A percentile compares a stretch with the other conserved stretches of the same genome.
These are phyloP conservation scores for Zaprionus bogoriensis DNA, from an alignment of 2,888 invertebrate genomes.

Conservation along the genomic window DNA sequence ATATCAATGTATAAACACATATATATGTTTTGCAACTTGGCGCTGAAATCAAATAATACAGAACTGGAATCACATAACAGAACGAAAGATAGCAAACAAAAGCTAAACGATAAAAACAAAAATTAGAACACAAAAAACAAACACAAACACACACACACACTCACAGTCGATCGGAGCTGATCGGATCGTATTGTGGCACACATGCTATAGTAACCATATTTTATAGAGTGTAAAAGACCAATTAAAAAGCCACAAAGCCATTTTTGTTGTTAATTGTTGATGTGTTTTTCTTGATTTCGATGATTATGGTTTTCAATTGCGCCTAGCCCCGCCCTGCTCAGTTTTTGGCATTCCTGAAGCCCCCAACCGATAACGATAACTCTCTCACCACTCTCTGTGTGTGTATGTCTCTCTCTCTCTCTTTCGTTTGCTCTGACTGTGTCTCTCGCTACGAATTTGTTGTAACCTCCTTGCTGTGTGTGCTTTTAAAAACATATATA, in stretches of 20 bases:
- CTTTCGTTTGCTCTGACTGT: constrained; percentile 2
- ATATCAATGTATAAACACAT: constrained; percentile 50
- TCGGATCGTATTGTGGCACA: constrained; percentile 22
- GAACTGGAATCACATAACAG: constrained; percentile 48
- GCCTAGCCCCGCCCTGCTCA: not conserved
- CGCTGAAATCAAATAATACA: constrained; percentile 80
- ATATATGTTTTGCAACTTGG: constrained; percentile 74
- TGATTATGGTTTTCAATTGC: constrained; percentile 34
- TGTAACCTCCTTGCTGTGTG: constrained; percentile 35
- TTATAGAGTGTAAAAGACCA: constrained; percentile 46
- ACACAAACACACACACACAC: constrained; percentile 14
- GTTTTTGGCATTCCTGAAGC: too few relatives aligned
- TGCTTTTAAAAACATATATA: constrained; percentile 13
- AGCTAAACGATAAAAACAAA: constrained; percentile 20
- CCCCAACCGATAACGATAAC: not conserved
- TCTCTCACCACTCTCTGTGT: not conserved
- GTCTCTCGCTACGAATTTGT: constrained; percentile 12
- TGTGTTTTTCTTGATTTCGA: constrained; percentile 42
- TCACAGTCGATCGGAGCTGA: constrained; percentile 24
- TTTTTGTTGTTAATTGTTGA: constrained; percentile 43
- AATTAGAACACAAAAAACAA: constrained; percentile 9
- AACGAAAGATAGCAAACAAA: constrained; percentile 44
- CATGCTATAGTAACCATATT: constrained; percentile 31
- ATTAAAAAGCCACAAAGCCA: constrained; percentile 39
- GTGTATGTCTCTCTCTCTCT: constrained; percentile 1